Base-by-base conservation (phyloP, 1,140 invertebrate genomes). In the Myzus persicae region DNA sequence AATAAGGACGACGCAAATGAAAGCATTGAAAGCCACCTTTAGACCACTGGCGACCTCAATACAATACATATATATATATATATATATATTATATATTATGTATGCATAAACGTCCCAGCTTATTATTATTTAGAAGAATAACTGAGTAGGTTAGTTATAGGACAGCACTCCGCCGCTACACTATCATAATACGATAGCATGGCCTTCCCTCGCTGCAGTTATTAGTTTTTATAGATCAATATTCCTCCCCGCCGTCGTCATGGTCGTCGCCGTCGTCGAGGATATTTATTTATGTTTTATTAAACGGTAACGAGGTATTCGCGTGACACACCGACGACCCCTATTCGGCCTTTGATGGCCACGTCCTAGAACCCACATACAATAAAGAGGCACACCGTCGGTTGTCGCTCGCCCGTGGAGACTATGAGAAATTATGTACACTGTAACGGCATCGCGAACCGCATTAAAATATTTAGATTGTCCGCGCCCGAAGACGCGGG, bases 101-200 rank as follows among this genome's bases (percentile, higher is more conserved):
- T 14, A 51, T 38, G n/a, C 9, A 51, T n/a, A 36, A 51, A 82
- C 42, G 11, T 76, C 20, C 36, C 9, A n/a, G 90, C 40, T 89
- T 91, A 46, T 36, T 82, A 92, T 92, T 92, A 92, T 92, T 92
- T 92, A 92, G n/a, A 91, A 82, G 91, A 82, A 82, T 82, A 82
- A 46, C 90, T 36, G 42, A 91, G 67, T 44, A 36, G 44, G 6
- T 51, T 40, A 54, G 22, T 2, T 26, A n/a, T 36, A 44, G 59
- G 36, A 44, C 44, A 42, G 31, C 26, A 7, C n/a, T 40, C 18
- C 11, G 1, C 11, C 51, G 90, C 59, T 31, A 40, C 14, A 24
- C 36, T n/a, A 87, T n/a, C 24, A 38, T 87, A 87, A 76, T 44
- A 87, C 31, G 31, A 44, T n/a, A 18, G 31, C 59, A n/a, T n/a